Base-by-base conservation (phyloP, 2,113 vertebrate species). In the Brachypteracias leptosomus region DNA sequence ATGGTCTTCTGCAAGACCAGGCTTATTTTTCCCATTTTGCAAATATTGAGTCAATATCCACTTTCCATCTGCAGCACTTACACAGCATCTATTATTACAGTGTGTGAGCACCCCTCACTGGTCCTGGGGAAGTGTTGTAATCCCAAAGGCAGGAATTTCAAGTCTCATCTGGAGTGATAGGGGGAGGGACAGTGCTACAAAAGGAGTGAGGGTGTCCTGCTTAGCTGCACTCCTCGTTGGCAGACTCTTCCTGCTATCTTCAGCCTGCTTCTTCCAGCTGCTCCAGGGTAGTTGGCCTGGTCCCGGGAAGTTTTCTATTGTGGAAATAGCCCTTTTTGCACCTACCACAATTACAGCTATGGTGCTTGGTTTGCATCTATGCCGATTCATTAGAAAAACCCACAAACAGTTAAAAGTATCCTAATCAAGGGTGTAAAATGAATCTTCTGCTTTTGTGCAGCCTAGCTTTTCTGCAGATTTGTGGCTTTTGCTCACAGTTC, bases 1-100 rank as follows among this genome's bases (percentile, higher is more conserved):
- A 59, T 3, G 11, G 18, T 66, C 33, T 94, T 59, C 70, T 87
- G 74, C 70, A 89, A 81, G 52, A 63, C 57, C 0, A 0, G 55
- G 24, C n/a, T 89, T 92, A 42, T 59, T 90, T 67, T 40, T 93
- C 86, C 65, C 86, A n/a, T 80, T 92, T 84, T 90, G 86, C 59
- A 87, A 90, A 78, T 84, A 59, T 3, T 47, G 80, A 92, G 87
- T 68, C 57, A 84, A 57, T 47, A 95, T 77, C 76, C 83, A 67
- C 84, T 81, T 95, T 77, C 91, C 91, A 61, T 67, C 59, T 89
- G 68, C 83, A 90, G 80, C 38, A 47, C 47, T 93, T 81, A 33
- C 0, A 38, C 26, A 59, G 38, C 33, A 6, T 42, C 55, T 90
- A 40, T 80, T 88, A 72, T 52, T 80, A 35, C 2, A 84, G 86